These are phyloP conservation scores for Boloria euphrosyne DNA, from an alignment of 2,888 invertebrate species.

Conservation along the genomic window DNA sequence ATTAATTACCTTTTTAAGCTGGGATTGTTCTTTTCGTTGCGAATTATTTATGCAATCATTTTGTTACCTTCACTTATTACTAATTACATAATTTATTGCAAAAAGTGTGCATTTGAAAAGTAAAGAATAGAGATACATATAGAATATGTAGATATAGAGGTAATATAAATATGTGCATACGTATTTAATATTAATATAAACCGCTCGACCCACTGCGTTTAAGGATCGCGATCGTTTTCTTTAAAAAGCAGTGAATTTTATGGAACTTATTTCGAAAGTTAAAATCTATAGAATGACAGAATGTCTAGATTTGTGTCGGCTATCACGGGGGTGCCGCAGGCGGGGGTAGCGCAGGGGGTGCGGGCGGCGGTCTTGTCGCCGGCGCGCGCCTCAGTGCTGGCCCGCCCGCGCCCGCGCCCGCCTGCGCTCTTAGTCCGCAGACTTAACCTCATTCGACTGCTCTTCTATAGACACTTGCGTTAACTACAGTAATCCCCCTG, in stretches of 20 bases:
- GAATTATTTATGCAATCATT: constrained; percentile 13
- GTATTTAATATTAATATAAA: too few relatives aligned
- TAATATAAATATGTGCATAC: too few relatives aligned
- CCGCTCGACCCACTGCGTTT: too few relatives aligned
- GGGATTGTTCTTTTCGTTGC: constrained; percentile 20
- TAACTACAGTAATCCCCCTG: constrained; percentile 45
- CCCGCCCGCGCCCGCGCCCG: constrained; percentile 78
- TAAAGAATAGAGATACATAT: too few relatives aligned
- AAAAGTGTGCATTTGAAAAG: too few relatives aligned
- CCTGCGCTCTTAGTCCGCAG: constrained; percentile 70
- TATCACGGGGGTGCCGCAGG: constrained; percentile 15
- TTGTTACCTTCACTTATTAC: neutral
- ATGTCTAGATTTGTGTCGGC: constrained; percentile 57
- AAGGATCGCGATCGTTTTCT: neutral
- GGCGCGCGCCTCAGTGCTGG: constrained; percentile 78
- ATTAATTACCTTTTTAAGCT: constrained; percentile 36
- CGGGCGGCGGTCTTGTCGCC: constrained; percentile 55
- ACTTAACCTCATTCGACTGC: constrained; percentile 69
- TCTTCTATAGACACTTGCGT: constrained; percentile 62
- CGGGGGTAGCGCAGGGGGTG: constrained; percentile 31
- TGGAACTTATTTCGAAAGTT: neutral
- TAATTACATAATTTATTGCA: too few relatives aligned
- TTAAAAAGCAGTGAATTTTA: neutral
- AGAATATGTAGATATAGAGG: too few relatives aligned
- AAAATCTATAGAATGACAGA: constrained; percentile 14